Evolutionary conservation across 2,797 vertebrate species (phyloP).

Genomic region (Pantherophis alleghaniensis): DNA sequence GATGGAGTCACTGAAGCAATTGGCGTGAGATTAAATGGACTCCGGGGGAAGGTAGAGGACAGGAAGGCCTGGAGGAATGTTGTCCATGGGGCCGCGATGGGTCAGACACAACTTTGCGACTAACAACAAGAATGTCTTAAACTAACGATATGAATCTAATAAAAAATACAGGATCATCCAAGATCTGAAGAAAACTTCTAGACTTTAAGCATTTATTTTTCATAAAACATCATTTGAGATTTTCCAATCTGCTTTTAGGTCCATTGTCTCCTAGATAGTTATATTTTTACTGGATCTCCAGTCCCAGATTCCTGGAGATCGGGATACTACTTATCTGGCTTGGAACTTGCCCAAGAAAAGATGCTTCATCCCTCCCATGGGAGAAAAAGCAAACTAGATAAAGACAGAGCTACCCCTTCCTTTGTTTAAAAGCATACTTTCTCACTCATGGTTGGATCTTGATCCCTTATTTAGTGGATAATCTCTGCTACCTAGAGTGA

Average conservation of each 20-base stretch:
- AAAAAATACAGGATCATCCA: not conserved
- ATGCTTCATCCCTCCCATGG: not conserved
- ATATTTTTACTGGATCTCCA: not conserved
- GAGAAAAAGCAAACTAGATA: not conserved
- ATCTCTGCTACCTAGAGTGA: not conserved
- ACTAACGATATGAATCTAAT: not conserved
- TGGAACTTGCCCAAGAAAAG: not conserved
- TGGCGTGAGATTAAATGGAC: too few species aligned
- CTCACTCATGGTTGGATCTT: not conserved
- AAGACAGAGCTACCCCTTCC: not conserved
- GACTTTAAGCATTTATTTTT: not conserved
- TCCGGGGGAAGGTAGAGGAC: too few species aligned
- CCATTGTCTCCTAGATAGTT: not conserved
- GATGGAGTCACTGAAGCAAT: too few species aligned
- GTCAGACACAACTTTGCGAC: too few species aligned
- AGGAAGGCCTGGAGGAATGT: too few species aligned
- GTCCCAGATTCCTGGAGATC: not conserved
- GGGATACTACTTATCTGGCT: not conserved
- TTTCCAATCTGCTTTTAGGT: not conserved
- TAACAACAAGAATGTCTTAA: not conserved
- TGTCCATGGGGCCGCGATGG: too few species aligned
- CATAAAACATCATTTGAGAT: not conserved
- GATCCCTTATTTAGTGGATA: not conserved
- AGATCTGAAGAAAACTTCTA: not conserved
- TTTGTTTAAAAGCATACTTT: not conserved